Base-by-base conservation (phyloP, 2,888 invertebrate species). In the Pristionchus mayeri region DNA sequence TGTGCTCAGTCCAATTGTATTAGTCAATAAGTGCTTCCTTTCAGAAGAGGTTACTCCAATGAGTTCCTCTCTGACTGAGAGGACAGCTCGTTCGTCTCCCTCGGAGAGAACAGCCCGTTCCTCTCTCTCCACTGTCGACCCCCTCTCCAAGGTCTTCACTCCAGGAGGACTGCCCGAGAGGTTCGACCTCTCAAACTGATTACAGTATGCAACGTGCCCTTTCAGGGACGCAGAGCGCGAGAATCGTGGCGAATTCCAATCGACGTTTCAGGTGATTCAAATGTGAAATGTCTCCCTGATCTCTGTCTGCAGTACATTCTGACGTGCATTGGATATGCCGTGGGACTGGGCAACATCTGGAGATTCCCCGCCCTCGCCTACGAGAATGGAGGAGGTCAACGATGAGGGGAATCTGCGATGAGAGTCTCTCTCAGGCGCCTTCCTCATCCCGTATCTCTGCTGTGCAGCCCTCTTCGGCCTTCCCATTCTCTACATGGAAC, bases 271-370 rank as follows among this genome's bases (percentile, higher is more conserved):
- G 50, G 76, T 78, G 24, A 1, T n/a, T n/a, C n/a, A n/a, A n/a
- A n/a, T n/a, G n/a, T n/a, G 50, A 18, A 7, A 37, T 50, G 27
- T n/a, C n/a, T n/a, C 76, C 50, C 50, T 78, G 30, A 78, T 30
- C 48, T 21, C 18, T 30, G 16, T 13, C 34, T 88, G 13, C 90
- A 92, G 86, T 92, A 91, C 84, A 85, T 92, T 37, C 86, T 92
- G 24, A 87, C 90, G 2, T 88, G 88, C 85, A 87, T 91, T 52
- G 91, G 91, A 3, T 86, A 89, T 82, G 89, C 91, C 18, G 90
- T 90, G n/a, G 91, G 91, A 34, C 86, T 91, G 24, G 91, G 91
- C 71, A 91, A 91, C 85, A 87, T 90, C 52, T 90, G 90, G 90
- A 76, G 87, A 54, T 89, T 89, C 81, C 88, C 88, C 54, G 85